These are phyloP conservation scores for Oenanthe melanoleuca DNA, from an alignment of 2,113 vertebrate genomes.

Conservation along the genomic window DNA sequence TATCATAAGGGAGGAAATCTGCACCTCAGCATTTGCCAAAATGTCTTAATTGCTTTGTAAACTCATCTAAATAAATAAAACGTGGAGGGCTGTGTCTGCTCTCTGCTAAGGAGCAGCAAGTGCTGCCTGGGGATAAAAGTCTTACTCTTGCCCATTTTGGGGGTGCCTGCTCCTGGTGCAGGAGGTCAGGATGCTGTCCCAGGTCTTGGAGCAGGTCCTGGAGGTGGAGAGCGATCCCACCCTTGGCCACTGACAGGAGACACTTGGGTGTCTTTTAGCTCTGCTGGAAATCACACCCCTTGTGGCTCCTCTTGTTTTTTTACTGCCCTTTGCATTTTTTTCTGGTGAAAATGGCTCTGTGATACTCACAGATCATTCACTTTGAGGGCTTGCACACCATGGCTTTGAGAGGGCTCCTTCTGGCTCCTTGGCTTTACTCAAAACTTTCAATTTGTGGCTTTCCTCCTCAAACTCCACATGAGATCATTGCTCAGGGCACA, in stretches of 20 bases:
- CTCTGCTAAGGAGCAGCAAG: neutral
- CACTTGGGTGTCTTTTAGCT: accelerated
- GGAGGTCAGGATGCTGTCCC: neutral
- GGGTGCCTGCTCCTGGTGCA: accelerated
- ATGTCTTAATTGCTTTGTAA: conserved; percentile 79
- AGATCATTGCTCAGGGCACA: neutral
- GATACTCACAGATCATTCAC: neutral
- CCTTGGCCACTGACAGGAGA: neutral
- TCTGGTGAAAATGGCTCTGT: neutral
- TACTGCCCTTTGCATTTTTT: neutral
- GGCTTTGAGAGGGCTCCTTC: neutral
- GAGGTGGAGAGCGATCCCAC: neutral
- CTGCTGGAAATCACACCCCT: accelerated
- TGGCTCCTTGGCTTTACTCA: neutral
- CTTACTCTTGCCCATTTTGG: neutral
- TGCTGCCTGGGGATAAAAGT: neutral
- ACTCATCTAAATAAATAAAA: conserved; percentile 74
- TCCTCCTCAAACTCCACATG: neutral
- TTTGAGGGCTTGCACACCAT: accelerated
- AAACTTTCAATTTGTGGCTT: neutral
- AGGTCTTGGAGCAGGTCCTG: neutral
- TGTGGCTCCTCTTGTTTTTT: neutral
- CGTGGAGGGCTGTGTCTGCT: neutral
- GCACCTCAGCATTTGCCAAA: conserved; percentile 67
- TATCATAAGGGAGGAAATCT: conserved; percentile 65